Evolutionary conservation across 2,888 invertebrate species (phyloP).

Genomic region (Apeira syringaria): DNA sequence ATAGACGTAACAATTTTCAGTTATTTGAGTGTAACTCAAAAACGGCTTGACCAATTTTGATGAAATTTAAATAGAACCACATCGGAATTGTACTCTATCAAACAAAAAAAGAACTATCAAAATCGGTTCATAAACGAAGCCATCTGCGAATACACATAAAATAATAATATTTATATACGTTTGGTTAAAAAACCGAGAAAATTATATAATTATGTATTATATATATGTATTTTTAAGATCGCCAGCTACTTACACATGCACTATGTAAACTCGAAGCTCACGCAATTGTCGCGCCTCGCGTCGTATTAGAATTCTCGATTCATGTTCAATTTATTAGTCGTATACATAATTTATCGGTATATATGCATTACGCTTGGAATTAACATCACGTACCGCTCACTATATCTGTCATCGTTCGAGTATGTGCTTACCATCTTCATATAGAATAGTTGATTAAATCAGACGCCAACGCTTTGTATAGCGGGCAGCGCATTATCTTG

Average conservation of each 20-base stretch:
- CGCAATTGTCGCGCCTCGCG: conserved; percentile 20
- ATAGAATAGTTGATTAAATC: conserved; percentile 61
- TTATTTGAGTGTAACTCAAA: no score
- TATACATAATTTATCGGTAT: conserved; percentile 56
- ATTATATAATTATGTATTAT: no score
- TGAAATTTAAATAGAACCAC: no score
- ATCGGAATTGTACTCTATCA: no score
- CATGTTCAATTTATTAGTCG: conserved; percentile 57
- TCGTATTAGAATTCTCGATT: conserved; percentile 44
- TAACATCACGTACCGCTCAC: conserved; percentile 52
- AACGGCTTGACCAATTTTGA: no score
- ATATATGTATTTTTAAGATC: background rate
- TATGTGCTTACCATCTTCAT: conserved; percentile 50
- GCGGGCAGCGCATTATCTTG: conserved; percentile 52
- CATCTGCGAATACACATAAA: no score
- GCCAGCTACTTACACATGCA: conserved; percentile 3
- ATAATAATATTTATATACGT: no score
- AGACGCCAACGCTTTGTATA: conserved; percentile 56
- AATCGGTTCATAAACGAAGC: no score
- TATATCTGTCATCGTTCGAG: conserved; percentile 48
- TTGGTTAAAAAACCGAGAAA: no score
- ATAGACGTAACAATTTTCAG: no score
- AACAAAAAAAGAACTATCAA: no score
- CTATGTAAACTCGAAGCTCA: conserved; percentile 22
- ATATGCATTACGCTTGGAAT: conserved; percentile 44